Base-by-base conservation (phyloP, 2,888 invertebrate species). In the Philaethria dido region DNA sequence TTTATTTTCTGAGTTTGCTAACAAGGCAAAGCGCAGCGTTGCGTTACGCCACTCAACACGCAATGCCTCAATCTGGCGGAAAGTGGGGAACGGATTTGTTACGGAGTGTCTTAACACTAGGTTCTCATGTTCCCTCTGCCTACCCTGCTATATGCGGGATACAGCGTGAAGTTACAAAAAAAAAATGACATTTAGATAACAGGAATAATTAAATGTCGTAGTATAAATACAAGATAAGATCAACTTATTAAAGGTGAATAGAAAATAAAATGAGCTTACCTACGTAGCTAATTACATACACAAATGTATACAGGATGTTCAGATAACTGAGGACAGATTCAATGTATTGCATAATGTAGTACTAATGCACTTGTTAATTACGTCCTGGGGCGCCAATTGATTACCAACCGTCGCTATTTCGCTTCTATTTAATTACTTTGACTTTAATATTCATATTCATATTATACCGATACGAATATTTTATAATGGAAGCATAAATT, bases 331-430 rank as follows among this genome's bases (percentile, higher is more conserved):
- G 72, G 72, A 78, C 82, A 82, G 85, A 87, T 85, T 86, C 82
- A 75, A 77, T 77, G 78, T 80, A 81, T 88, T 89, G 86, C 86
- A 89, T 89, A 83, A 89, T 88, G 85, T 85, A 87, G 72, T 75
- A 77, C 85, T 87, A 88, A 89, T 89, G 85, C 80, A 81, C 79
- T 78, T 77, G 84, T 85, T 88, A 88, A 88, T 88, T 85, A 87
- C 82, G 79, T 80, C 85, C 84, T 85, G 80, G 82, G 84, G 82
- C 78, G 79, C 80, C 81, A 82, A 85, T 86, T 86, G 85, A 87
- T 87, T 88, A 83, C 80, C 84, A 87, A 87, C 86, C 82, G 84
- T 81, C 78, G 76, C 80, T 79, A 81, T 83, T 84, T 82, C 77
- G 75, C 80, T 74, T 79, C 78, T 78, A 84, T 82, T 82, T 78